Conservation (phyloP, 1,140 invertebrate genomes). For the Lepidurus arcticus region DNA sequence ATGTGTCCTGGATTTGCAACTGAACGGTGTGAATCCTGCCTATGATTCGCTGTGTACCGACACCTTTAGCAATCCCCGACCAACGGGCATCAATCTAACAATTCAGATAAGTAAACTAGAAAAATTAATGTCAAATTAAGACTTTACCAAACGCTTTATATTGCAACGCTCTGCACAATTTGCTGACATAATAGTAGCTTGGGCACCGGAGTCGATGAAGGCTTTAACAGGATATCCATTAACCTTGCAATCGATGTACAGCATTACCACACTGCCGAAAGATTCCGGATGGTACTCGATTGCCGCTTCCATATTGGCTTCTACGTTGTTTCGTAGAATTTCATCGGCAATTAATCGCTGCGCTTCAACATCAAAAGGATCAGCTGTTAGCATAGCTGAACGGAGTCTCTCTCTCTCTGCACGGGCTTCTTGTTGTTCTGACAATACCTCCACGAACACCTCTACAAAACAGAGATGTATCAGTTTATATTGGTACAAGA, state of each 20-base stretch:
- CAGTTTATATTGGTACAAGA: not conserved
- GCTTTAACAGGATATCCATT: constrained; percentile 95
- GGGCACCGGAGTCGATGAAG: constrained; percentile 93
- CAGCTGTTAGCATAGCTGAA: constrained; percentile 79
- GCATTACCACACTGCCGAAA: constrained; percentile 94
- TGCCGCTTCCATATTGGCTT: constrained; percentile 96
- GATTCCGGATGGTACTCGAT: constrained; percentile 98
- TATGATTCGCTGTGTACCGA: constrained; percentile 93
- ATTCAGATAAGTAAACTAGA: not conserved
- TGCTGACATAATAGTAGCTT: constrained; percentile 90
- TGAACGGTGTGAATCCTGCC: constrained; percentile 83
- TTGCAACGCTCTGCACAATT: constrained; percentile 88
- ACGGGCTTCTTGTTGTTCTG: constrained; percentile 69
- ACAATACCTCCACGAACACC: constrained; percentile 72
- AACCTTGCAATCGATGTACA: constrained; percentile 93
- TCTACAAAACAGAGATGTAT: constrained; percentile 50
- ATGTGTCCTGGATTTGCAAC: constrained; percentile 89
- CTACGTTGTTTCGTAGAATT: constrained; percentile 91
- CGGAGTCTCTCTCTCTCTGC: constrained; percentile 74
- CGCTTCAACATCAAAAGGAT: constrained; percentile 92
- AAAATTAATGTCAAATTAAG: not conserved
- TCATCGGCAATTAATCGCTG: constrained; percentile 92
- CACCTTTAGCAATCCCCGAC: constrained; percentile 88
- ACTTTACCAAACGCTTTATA: constrained; percentile 70
- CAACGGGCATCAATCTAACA: constrained; percentile 76